Evolutionary conservation across 2,888 invertebrate genomes (phyloP).

Genomic region (Octodonta nipae): DNA sequence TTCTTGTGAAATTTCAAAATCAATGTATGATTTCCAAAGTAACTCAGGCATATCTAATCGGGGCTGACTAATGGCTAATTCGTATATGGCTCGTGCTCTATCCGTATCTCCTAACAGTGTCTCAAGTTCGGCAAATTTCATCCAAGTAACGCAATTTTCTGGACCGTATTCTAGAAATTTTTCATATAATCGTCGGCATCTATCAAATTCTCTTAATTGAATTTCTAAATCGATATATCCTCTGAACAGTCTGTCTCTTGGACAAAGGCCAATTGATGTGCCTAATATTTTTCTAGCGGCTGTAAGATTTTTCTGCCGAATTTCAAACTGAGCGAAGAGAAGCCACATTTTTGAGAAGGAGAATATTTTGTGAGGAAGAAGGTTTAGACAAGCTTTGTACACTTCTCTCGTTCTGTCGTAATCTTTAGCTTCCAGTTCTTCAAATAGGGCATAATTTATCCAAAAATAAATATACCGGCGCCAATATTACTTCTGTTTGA

Average conservation of each 20-base stretch:
- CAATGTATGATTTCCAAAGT: conserved; percentile 97
- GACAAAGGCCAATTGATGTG: conserved; percentile 78
- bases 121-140: conserved; percentile 96
- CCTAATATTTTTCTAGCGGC: conserved; percentile 86
- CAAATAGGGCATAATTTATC: conserved; percentile 96
- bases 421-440: conserved; percentile 86
- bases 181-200: conserved; percentile 90
- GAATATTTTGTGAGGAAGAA: conserved; percentile 92
- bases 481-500: conserved; percentile 94
- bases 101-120: conserved; percentile 86
- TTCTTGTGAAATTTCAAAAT: conserved; percentile 90
- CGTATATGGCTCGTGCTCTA: conserved; percentile 84
- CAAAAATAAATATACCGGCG: conserved; percentile 94
- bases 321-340: conserved; percentile 91
- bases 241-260: conserved; percentile 90
- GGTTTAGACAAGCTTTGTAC: conserved; percentile 75
- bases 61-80: conserved; percentile 84
- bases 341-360: conserved; percentile 99
- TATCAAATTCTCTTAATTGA: conserved; percentile 92
- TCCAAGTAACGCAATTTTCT: conserved; percentile 97
- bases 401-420: conserved; percentile 78
- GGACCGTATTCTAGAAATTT: conserved; percentile 94
- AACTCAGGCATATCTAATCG: conserved; percentile 96
- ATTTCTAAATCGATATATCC: conserved; percentile 97
- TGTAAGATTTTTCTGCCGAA: conserved; percentile 79